phyloP scores from a whole-genome alignment of 2,888 invertebrate species.

The Prosapia bicincta region DNA sequence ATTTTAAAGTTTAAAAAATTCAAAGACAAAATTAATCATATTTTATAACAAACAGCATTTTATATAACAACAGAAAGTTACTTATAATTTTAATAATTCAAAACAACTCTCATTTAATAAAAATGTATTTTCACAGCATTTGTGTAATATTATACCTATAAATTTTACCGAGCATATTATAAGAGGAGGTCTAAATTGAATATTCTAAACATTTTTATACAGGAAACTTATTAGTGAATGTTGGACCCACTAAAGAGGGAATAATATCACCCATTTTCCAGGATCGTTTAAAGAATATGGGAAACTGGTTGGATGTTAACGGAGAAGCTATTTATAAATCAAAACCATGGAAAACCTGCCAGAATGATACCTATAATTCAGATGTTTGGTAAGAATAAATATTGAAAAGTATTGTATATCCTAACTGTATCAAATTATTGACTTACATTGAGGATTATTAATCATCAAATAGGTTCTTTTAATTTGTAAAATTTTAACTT shows the following conservation, averaged over 20 bases:
- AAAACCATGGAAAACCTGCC: constrained; percentile 68
- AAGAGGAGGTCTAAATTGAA: neutral
- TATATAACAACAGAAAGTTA: too few species aligned
- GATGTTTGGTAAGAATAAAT: constrained; percentile 66
- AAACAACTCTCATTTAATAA: neutral
- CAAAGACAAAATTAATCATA: too few species aligned
- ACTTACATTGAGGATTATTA: too few species aligned
- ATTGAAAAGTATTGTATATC: too few species aligned
- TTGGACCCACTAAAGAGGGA: constrained; percentile 88
- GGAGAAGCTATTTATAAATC: constrained; percentile 83
- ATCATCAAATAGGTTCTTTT: too few species aligned
- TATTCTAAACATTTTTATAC: constrained; percentile 27
- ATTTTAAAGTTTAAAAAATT: too few species aligned
- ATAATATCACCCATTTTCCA: constrained; percentile 81
- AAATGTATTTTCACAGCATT: neutral
- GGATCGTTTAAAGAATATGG: constrained; percentile 74
- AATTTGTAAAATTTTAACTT: too few species aligned
- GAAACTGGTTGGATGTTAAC: constrained; percentile 76
- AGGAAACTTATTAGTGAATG: constrained; percentile 77
- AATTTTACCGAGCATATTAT: too few species aligned
- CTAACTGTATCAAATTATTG: too few species aligned
- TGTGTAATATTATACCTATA: neutral
- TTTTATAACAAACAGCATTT: too few species aligned
- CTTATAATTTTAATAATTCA: neutral
- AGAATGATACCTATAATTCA: constrained; percentile 73